These are phyloP conservation scores for Crematogaster levior DNA, from an alignment of 2,888 invertebrate genomes.

Conservation along the genomic window DNA sequence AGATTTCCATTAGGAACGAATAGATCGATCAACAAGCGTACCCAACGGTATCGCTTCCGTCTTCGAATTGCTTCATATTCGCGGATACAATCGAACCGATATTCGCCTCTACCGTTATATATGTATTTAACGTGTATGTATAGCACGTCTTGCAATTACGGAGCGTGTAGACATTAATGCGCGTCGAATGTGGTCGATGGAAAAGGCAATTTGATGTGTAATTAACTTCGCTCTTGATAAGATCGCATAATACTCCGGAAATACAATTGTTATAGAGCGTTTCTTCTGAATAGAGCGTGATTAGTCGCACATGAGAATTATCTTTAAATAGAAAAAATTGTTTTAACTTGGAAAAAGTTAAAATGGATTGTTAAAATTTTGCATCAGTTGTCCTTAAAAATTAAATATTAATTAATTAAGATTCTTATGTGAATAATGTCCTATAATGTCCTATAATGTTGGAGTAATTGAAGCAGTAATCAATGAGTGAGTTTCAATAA, in stretches of 20 bases:
- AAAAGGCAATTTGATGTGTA: constrained; percentile 43
- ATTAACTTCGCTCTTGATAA: constrained; percentile 57
- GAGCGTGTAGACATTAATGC: constrained; percentile 40
- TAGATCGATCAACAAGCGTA: constrained; percentile 30
- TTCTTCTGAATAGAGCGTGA: not conserved
- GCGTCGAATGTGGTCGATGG: constrained; percentile 42
- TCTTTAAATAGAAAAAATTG: not conserved
- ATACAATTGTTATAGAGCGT: not conserved
- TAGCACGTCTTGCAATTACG: constrained; percentile 50
- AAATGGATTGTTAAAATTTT: not conserved
- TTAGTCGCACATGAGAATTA: not conserved
- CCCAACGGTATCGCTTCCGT: not conserved
- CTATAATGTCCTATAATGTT: not conserved
- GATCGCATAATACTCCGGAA: constrained; percentile 37
- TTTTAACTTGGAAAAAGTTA: too few species aligned
- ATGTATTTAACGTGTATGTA: not conserved
- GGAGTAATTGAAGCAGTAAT: not conserved
- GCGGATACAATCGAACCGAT: constrained; percentile 27
- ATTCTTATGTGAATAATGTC: not conserved
- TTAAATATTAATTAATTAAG: not conserved
- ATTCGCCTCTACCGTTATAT: constrained; percentile 32
- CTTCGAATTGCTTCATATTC: constrained; percentile 21
- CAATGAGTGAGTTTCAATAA: not conserved
- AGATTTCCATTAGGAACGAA: constrained; percentile 29
- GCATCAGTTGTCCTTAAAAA: not conserved